Evolutionary conservation across 2,113 vertebrate genomes (phyloP), one percentile per base, ranked within the genome.

Genomic region (Larimichthys polyactis): DNA sequence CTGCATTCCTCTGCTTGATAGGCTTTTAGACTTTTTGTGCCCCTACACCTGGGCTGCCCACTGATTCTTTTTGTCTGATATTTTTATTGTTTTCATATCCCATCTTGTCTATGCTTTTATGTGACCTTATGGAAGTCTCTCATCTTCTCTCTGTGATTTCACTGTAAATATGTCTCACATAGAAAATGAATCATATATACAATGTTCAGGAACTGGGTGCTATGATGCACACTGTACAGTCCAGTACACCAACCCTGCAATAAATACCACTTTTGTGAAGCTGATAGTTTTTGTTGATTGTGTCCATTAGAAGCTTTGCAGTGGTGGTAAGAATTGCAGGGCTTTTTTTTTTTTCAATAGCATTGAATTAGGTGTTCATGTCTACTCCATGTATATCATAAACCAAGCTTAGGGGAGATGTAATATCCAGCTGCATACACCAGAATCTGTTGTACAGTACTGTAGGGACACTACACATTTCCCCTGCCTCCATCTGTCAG

Each of bases 1-100:
- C 82, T 95, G 83, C 90, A 95, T 67, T 92, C 89, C 57, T 94
- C 91, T 7, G 84, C 87, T 70, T 95, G 83, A 94, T 57, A 78
- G 65, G 7, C 36, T 40, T 40, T 40, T 40, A 73, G 71, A 54
- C 70, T 65, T 46, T 82, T 70, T 27, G 10, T 11, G 9, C 46
- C 36, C 36, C 44, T 3, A 49, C 67, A 54, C 20, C 19, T 70
- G 69, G 54, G 54, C 62, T 57, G 55, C 64, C 20, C 32, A 65
- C 63, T 32, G 46, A 64, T 52, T 76, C 36, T 81, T 72, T 58
- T 58, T 43, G 48, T 68, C 49, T 68, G 0, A 36, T 67, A 22
- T 79, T 84, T 67, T 73, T 57, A n/a, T 82, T 69, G 40, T 78
- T 80, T 77, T 86, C 11, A 75, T 70, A 54, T 36, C 71, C 62